Percentiles rank a stretch among this genome's conserved stretches.
phyloP scores from a whole-genome alignment of 2,797 vertebrate genomes.

The Anomalospiza imberbis region DNA sequence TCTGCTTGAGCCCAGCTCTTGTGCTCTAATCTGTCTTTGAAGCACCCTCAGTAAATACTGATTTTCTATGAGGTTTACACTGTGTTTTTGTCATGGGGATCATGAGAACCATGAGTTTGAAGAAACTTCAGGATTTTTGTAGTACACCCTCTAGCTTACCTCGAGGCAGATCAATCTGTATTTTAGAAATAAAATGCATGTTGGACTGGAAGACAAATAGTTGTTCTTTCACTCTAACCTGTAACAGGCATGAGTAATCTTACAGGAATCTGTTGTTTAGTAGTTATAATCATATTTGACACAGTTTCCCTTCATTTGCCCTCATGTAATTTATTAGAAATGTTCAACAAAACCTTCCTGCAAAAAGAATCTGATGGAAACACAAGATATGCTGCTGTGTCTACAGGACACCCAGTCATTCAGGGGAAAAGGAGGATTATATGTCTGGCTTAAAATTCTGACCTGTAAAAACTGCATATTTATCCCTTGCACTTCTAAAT shows the following conservation, averaged over 20 bases:
- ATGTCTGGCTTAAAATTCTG: neutral
- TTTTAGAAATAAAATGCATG: neutral
- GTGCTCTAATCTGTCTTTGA: neutral
- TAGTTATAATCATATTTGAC: neutral
- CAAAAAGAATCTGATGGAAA: neutral
- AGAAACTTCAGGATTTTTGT: neutral
- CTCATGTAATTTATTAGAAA: neutral
- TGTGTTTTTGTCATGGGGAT: neutral
- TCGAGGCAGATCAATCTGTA: neutral
- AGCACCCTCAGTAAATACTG: neutral
- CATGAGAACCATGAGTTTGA: neutral
- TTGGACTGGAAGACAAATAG: neutral
- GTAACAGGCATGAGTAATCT: neutral
- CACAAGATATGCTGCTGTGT: neutral
- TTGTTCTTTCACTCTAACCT: neutral
- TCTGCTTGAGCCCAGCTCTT: neutral
- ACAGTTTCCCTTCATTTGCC: neutral
- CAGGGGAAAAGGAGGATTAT: neutral
- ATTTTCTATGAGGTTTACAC: neutral
- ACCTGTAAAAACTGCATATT: neutral
- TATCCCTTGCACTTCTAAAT: neutral
- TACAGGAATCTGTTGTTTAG: neutral
- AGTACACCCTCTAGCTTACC: neutral
- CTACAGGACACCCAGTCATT: neutral
- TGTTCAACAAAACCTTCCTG: neutral